A percentile compares a stretch with the other conserved stretches of the same genome.
phyloP scores from a whole-genome alignment of 2,888 invertebrate genomes.

The Eupithecia vulgata region DNA sequence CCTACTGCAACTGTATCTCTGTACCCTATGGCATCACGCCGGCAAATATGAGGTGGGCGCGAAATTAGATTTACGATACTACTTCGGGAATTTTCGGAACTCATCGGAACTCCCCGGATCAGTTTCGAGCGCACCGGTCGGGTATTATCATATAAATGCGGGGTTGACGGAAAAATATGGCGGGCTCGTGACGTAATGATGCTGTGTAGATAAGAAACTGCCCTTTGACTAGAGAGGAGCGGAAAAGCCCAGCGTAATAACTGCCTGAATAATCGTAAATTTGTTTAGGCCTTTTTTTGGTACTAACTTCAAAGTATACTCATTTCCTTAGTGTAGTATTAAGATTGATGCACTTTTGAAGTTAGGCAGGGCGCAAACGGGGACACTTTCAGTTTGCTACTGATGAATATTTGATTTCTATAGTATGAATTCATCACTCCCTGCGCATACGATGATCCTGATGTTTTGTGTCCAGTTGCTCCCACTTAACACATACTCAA shows the following conservation, averaged over 20 bases:
- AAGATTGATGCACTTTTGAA: too few relatives aligned
- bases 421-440: too few relatives aligned
- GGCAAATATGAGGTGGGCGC: constrained; percentile 71
- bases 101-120: constrained; percentile 72
- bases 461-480: too few relatives aligned
- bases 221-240: background rate
- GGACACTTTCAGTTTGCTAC: too few relatives aligned
- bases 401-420: too few relatives aligned
- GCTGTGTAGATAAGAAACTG: constrained; percentile 9
- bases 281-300: too few relatives aligned
- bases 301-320: too few relatives aligned
- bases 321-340: too few relatives aligned
- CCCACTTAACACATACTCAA: too few relatives aligned
- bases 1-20: background rate
- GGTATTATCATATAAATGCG: constrained; percentile 74
- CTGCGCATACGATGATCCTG: too few relatives aligned
- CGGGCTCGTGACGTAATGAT: background rate
- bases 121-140: constrained; percentile 64
- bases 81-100: constrained; percentile 76
- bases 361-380: too few relatives aligned
- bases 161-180: constrained; percentile 78
- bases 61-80: constrained; percentile 79
- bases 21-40: constrained; percentile 41
- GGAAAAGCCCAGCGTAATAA: background rate
- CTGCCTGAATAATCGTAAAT: background rate